Evolutionary conservation across 1,140 invertebrate species (phyloP), one percentile per base, ranked within the genome.

Genomic region (Aphis craccivora): DNA sequence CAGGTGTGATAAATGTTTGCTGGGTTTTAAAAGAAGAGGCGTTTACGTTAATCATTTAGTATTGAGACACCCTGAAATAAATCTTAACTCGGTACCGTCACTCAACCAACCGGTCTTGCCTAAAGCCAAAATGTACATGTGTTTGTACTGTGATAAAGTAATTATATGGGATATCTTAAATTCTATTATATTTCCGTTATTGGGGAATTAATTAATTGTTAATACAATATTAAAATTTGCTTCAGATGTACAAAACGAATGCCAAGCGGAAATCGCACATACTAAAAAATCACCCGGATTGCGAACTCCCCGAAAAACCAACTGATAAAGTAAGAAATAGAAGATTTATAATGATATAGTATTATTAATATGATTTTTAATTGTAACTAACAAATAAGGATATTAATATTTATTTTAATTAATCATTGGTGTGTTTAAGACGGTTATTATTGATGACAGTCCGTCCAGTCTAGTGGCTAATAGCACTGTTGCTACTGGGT

Each of bases 31-130:
- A 95, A 95, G 97, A 94, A 95, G 98, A 94, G 98, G 98, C 89
- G 98, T 98, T 97, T 95, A 98, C 11, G 97, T 98, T 0, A 98
- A 98, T 95, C 98, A 98, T 95, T 95, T 98, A 92, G 97, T 97
- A n/a, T 98, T 97, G 95, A 95, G 97, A 83, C 98, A 98, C 95
- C 97, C 98, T 1, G 97, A 97, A 94, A 96, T 98, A 20, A 96
- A 96, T 88, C 96, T 97, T 1, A 96, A 97, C 93, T 96, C 97
- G 14, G 97, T 98, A 7, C 97, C 97, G 9, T 98, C 98, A 95
- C 96, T 98, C 30, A 98, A 97, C 95, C 95, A 98, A 93, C 98
- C 98, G 1, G 98, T 98, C 94, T 95, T 98, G 37, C 96, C 97
- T 94, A 97, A 97, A n/a, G 97, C 97, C 23, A 96, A 97, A 83